Evolutionary conservation across 2,113 vertebrate genomes (phyloP).

Genomic region (Pungitius pungitius): DNA sequence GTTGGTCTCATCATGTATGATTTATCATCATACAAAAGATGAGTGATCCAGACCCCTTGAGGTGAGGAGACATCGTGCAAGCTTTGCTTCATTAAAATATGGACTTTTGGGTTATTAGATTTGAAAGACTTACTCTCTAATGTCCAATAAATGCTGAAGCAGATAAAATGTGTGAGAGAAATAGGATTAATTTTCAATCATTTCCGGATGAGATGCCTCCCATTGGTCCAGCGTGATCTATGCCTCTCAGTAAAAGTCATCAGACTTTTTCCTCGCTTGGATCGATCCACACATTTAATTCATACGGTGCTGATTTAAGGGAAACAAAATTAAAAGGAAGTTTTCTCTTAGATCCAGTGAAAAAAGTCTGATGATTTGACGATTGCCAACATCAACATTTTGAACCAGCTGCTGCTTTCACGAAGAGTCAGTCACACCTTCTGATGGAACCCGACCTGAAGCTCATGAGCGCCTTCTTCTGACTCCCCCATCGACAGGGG

Average conservation of each 20-base stretch:
- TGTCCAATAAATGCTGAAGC: slow-evolving; percentile 23
- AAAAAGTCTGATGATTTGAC: neutral
- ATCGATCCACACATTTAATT: neutral
- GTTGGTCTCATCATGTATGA: too few species aligned
- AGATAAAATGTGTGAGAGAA: slow-evolving; percentile 16
- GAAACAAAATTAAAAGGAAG: too few species aligned
- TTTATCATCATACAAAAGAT: neutral
- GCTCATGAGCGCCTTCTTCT: neutral
- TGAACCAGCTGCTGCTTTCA: neutral
- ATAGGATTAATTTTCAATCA: slow-evolving; percentile 12
- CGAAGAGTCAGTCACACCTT: neutral
- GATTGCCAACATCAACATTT: neutral
- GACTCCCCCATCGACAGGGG: neutral
- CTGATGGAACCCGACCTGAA: neutral
- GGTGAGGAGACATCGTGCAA: slow-evolving; percentile 43
- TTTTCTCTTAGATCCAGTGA: neutral
- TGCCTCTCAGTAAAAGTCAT: neutral
- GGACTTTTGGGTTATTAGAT: slow-evolving; percentile 39
- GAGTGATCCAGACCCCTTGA: slow-evolving; percentile 13
- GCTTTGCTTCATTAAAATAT: slow-evolving; percentile 47
- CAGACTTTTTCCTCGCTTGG: neutral
- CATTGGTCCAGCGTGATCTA: neutral
- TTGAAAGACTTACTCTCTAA: slow-evolving; percentile 4
- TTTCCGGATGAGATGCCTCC: neutral
- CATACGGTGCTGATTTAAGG: too few species aligned